These are phyloP conservation scores for Eristalis intricaria DNA, from an alignment of 2,888 invertebrate species.

Conservation along the genomic window DNA sequence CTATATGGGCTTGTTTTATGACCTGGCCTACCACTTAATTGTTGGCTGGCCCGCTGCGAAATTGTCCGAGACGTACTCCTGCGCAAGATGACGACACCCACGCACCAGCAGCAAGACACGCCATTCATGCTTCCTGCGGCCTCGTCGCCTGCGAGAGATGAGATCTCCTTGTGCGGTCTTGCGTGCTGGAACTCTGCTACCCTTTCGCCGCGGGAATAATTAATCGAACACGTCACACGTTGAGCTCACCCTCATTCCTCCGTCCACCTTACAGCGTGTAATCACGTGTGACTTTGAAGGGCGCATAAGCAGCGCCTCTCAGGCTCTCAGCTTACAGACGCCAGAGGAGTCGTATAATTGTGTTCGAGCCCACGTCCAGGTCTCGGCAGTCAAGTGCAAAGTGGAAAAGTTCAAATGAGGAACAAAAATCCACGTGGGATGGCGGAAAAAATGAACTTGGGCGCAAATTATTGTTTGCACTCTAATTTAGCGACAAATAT, in stretches of 20 bases:
- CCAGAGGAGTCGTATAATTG: not conserved
- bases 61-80: not conserved
- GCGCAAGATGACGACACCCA: not conserved
- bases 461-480: constrained; percentile 37
- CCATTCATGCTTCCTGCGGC: not conserved
- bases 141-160: not conserved
- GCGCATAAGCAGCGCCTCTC: not conserved
- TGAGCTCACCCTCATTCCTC: not conserved
- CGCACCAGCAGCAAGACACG: not conserved
- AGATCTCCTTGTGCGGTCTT: not conserved
- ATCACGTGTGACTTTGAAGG: not conserved
- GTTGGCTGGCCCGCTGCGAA: not conserved
- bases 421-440: not conserved
- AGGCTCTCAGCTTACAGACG: not conserved
- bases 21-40: constrained; percentile 6
- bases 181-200: not conserved
- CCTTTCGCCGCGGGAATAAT: not conserved
- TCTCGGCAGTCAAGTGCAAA: not conserved
- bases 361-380: not conserved
- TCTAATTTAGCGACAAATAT: constrained; percentile 46
- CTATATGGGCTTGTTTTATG: not conserved
- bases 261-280: not conserved
- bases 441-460: constrained; percentile 19
- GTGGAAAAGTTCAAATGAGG: constrained; percentile 20
- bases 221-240: constrained; percentile 4